A percentile compares a stretch with the other conserved stretches of the same genome.
These are phyloP conservation scores for Spheniscus humboldti DNA, from an alignment of 2,797 vertebrate genomes.

Conservation along the genomic window DNA sequence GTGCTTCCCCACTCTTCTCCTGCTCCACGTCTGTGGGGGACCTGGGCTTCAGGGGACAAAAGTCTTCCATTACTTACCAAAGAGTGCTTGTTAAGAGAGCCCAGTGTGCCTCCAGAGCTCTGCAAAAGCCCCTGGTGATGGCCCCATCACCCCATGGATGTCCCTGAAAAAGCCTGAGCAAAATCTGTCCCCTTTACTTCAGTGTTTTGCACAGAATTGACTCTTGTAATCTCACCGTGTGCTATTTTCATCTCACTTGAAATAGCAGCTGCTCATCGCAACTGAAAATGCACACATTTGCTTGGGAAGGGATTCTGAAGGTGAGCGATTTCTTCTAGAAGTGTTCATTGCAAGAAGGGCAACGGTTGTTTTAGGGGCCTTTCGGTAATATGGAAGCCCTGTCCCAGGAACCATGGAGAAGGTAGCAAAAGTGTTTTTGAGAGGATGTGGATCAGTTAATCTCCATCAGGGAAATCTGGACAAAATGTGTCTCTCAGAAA, in stretches of 20 bases:
- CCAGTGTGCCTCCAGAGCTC: background rate
- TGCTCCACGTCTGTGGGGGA: rapidly evolving
- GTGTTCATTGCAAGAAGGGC: background rate
- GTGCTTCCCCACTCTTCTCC: background rate
- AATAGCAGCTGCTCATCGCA: background rate
- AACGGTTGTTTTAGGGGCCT: background rate
- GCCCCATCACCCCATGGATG: no score
- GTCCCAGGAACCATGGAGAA: background rate
- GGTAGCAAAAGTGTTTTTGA: background rate
- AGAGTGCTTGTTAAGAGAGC: background rate
- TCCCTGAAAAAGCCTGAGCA: background rate
- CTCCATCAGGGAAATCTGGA: background rate
- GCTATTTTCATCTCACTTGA: background rate
- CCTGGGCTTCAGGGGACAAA: background rate
- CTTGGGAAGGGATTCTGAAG: background rate
- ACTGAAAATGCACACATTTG: background rate
- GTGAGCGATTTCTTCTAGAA: background rate
- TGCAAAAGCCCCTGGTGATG: background rate
- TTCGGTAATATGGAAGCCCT: background rate
- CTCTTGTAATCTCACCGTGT: background rate
- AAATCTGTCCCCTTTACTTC: background rate
- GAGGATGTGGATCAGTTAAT: background rate
- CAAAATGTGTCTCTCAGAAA: background rate
- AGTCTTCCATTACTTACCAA: background rate
- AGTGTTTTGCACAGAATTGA: background rate